Evolutionary conservation across 2,888 invertebrate species (phyloP), one percentile per base, ranked within the genome.

Genomic region (Abscondita cerata): DNA sequence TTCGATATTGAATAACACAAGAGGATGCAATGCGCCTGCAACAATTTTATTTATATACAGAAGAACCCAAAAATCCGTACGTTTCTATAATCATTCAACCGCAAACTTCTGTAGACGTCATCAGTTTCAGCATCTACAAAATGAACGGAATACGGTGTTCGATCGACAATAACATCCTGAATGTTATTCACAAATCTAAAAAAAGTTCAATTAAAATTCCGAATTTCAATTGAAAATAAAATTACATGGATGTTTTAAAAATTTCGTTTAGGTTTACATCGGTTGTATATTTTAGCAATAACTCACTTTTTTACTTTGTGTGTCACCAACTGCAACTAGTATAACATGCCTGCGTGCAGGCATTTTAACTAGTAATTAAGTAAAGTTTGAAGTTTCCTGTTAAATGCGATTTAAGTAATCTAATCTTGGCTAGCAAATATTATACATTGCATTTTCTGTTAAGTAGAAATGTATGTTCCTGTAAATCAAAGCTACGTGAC

Each of bases 1-100:
- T 66, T 46, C 5, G 56, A 64, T 5, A 71, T 62, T 12, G 72
- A 70, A 50, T 73, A 73, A 36, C 73, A 73, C 16, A 73, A 57
- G n/a, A 73, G 46, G 16, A 73, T 62, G 15, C 70, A 70, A 51
- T 71, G 67, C n/a, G 72, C 72, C 72, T 73, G 41, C 15, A 67
- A 68, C 55, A 46, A 46, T n/a, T n/a, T 34, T 47, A 1, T 12
- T 19, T 31, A 1, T 47, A 36, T 47, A 47, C 40, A 54, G n/a
- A n/a, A n/a, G n/a, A 20, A 48, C 2, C 46, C 52, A 12, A 15
- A 19, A 36, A 53, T 18, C 59, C 67, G 52, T 47, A 58, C 46
- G 16, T 40, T 48, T 9, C 69, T 62, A 52, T 72, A 72, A 34
- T 51, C 61, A 12, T 58, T 33, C 44, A 54, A 52, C 36, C 73